Evolutionary conservation across 1,140 invertebrate species (phyloP).

Genomic region (Drosophila auraria): DNA sequence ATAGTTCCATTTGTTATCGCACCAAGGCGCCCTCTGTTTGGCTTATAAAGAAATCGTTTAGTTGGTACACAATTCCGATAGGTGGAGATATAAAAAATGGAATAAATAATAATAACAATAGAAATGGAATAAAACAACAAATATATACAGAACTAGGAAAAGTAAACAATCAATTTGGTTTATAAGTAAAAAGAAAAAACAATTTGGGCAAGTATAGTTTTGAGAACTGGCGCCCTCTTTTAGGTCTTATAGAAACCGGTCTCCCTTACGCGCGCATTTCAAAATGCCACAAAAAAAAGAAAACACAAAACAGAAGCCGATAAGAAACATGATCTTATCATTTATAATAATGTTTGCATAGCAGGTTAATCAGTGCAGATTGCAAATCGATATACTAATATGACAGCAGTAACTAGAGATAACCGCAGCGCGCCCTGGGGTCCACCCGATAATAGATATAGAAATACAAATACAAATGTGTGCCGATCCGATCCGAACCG

Average conservation of each 20-base stretch:
- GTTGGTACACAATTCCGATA: not conserved
- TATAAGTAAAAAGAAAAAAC: not conserved
- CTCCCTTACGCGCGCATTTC: not conserved
- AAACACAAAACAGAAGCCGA: not conserved
- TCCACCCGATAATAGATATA: slow-evolving; percentile 3
- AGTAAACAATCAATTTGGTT: too few relatives aligned
- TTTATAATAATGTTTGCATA: slow-evolving; percentile 23
- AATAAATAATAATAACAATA: not conserved
- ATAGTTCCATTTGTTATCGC: not conserved
- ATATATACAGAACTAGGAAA: accelerated
- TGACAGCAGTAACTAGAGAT: slow-evolving; percentile 26
- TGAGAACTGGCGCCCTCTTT: not conserved
- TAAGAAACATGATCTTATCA: slow-evolving; percentile 11
- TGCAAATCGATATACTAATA: slow-evolving; percentile 39
- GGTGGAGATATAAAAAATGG: not conserved
- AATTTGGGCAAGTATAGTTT: not conserved
- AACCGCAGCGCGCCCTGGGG: slow-evolving; percentile 23
- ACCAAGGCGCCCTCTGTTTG: not conserved
- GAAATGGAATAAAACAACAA: not conserved
- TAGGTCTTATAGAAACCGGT: not conserved
- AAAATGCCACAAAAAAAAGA: not conserved
- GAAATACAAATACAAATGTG: slow-evolving; percentile 5
- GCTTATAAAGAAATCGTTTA: too few relatives aligned
- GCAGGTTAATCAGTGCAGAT: slow-evolving; percentile 37
- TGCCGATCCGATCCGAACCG: slow-evolving; percentile 18